Percentiles rank a stretch among this genome's conserved stretches.
Conservation (phyloP, 2,797 vertebrate genomes). For the Dendrocincla fuliginosa region DNA sequence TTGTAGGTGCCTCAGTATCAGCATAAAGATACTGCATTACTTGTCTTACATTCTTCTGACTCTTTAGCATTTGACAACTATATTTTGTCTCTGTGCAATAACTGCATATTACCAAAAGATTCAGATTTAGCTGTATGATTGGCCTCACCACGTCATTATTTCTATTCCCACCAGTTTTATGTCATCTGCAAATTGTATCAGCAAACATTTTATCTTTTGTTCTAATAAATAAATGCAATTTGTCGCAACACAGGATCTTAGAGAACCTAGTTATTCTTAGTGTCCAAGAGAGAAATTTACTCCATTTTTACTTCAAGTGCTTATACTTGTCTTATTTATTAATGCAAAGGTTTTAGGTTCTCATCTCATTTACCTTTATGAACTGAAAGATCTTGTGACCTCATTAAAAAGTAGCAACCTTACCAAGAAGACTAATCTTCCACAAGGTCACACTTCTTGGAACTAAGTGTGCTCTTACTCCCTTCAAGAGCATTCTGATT, state of each 20-base stretch:
- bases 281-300: background rate
- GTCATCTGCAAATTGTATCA: background rate
- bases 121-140: background rate
- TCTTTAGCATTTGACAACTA: background rate
- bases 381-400: background rate
- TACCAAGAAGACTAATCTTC: background rate
- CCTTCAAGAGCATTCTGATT: background rate
- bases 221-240: background rate
- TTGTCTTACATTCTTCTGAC: background rate
- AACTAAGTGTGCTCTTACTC: background rate
- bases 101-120: background rate
- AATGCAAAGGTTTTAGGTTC: background rate
- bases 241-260: background rate
- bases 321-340: background rate
- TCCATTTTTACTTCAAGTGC: background rate
- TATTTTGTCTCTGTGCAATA: background rate
- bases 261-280: background rate
- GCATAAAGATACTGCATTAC: background rate
- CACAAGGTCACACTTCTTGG: background rate
- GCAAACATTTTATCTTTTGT: background rate
- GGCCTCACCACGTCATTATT: background rate
- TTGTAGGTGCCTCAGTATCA: background rate
- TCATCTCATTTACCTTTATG: background rate
- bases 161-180: background rate
- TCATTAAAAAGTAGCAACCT: background rate